Percentiles rank a stretch among this genome's conserved stretches.
Conservation (phyloP, 2,797 vertebrate genomes). For the Gallinago stenura region DNA sequence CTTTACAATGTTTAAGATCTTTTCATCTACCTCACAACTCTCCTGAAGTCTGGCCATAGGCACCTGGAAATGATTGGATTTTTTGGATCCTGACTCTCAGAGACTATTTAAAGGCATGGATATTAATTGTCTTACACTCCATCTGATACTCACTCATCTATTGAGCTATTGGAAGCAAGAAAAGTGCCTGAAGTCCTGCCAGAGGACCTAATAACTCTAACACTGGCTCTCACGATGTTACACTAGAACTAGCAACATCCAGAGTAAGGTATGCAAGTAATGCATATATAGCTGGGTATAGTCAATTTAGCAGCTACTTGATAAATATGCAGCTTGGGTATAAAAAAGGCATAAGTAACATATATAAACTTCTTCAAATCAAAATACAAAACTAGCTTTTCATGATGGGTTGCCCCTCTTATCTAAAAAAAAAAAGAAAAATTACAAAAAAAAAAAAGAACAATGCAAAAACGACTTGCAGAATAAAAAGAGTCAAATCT, state of each 20-base stretch:
- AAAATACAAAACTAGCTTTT: background rate
- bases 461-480: background rate
- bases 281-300: background rate
- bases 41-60: background rate
- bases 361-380: background rate
- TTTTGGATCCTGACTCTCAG: background rate
- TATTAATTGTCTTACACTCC: background rate
- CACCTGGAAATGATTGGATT: background rate
- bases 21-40: background rate
- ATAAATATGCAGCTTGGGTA: background rate
- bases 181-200: background rate
- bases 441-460: background rate
- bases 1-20: background rate
- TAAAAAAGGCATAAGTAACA: background rate
- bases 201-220: background rate
- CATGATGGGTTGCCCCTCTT: background rate
- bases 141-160: background rate
- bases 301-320: background rate
- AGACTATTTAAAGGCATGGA: background rate
- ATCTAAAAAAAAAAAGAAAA: background rate
- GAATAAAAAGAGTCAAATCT: slow-evolving; percentile 8
- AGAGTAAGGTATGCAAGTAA: background rate
- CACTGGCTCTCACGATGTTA: background rate
- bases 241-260: background rate
- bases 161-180: background rate